These are phyloP conservation scores for Muscidifurax raptorellus DNA, from an alignment of 1,140 invertebrate genomes.

Conservation along the genomic window DNA sequence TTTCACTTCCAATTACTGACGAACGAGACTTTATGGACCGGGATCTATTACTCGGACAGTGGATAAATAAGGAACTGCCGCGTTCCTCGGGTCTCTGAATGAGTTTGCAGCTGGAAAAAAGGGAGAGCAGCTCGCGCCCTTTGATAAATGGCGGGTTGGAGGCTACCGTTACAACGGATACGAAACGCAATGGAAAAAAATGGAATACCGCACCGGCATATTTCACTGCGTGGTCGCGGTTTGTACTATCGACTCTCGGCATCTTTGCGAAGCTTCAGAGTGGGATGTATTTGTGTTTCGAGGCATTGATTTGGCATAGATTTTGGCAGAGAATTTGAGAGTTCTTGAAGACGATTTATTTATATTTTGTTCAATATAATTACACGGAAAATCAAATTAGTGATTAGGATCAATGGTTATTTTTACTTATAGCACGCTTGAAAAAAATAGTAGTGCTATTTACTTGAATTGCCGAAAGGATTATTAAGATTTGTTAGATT, in stretches of 20 bases:
- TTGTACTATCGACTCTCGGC: constrained; percentile 45
- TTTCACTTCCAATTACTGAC: constrained; percentile 63
- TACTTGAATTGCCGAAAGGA: too few species aligned
- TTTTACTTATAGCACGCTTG: too few species aligned
- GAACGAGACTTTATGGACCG: constrained; percentile 60
- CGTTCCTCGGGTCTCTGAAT: constrained; percentile 62
- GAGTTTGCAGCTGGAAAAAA: constrained; percentile 59
- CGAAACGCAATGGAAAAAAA: not conserved
- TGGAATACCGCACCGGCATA: constrained; percentile 14
- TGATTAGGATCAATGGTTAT: too few species aligned
- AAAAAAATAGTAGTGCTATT: too few species aligned
- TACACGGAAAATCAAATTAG: too few species aligned
- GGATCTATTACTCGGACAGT: constrained; percentile 63
- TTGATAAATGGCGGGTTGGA: constrained; percentile 66
- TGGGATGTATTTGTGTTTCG: constrained; percentile 3
- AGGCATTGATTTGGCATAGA: too few species aligned
- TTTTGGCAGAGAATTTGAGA: too few species aligned
- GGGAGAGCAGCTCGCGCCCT: constrained; percentile 49
- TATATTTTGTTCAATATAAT: too few species aligned
- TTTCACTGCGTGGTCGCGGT: constrained; percentile 49
- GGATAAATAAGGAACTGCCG: constrained; percentile 68
- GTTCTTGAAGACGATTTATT: too few species aligned
- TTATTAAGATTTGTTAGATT: too few species aligned
- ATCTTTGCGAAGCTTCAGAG: not conserved
- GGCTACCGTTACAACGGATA: constrained; percentile 54